Evolutionary conservation across 2,888 invertebrate species (phyloP).

Genomic region (Gymnoscelis rufifasciata): DNA sequence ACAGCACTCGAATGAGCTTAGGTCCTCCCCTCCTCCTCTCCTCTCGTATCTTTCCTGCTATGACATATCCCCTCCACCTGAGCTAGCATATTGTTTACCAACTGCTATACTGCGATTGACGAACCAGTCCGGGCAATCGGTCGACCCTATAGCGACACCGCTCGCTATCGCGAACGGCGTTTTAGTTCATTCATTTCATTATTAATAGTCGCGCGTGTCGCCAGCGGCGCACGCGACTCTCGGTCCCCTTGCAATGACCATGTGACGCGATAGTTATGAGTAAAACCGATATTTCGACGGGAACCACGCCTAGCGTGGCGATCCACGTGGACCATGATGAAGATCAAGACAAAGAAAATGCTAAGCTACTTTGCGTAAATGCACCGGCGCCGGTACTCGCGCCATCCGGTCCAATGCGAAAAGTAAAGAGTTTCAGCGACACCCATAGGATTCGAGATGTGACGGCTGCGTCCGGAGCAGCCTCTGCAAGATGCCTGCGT

Average conservation of each 20-base stretch:
- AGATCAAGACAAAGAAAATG: conserved; percentile 58
- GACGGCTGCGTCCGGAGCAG: conserved; percentile 65
- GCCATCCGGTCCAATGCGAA: conserved; percentile 74
- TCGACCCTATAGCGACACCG: conserved; percentile 84
- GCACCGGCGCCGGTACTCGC: conserved; percentile 55
- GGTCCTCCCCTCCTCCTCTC: conserved; percentile 13
- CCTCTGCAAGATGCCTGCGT: conserved; percentile 68
- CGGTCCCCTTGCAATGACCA: conserved; percentile 67
- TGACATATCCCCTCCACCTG: conserved; percentile 48
- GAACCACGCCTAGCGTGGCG: conserved; percentile 66
- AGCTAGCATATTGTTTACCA: conserved; percentile 74
- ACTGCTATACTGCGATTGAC: conserved; percentile 68
- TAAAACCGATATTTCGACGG: conserved; percentile 64
- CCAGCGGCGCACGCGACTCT: conserved; percentile 66
- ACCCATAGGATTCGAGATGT: conserved; percentile 71
- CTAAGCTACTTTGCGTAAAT: conserved; percentile 61
- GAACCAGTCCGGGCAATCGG: conserved; percentile 65
- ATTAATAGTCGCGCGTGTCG: conserved; percentile 64
- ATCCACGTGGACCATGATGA: conserved; percentile 68
- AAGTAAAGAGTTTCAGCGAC: conserved; percentile 75
- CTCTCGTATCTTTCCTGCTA: conserved; percentile 85
- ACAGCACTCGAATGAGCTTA: conserved; percentile 86
- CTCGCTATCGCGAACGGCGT: conserved; percentile 80
- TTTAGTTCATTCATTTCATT: conserved; percentile 43
- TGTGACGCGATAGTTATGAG: conserved; percentile 73